Base-by-base conservation (phyloP, 1,140 invertebrate species). In the Orchesella cincta region DNA sequence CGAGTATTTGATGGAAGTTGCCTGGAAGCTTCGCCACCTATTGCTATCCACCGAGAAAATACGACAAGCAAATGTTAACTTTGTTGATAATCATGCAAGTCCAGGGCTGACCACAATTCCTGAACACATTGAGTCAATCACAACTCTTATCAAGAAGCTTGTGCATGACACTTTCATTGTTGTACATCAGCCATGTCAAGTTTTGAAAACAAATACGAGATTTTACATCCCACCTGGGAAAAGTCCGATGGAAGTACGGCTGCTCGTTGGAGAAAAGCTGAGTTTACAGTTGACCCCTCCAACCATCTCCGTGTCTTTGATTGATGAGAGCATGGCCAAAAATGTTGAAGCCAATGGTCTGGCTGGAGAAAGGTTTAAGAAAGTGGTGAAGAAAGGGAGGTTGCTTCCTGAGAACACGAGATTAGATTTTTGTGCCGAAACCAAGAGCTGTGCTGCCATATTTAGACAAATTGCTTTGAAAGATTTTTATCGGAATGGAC, bases 101-200 rank as follows among this genome's bases (percentile, higher is more conserved):
- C 8, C 14, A 12, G 3, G 8, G 1, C 5, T 12, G 23, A 31
- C 62, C 2, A 5, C 14, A 14, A 31, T 67, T 29, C 62, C 62
- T 23, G 3, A 67, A 67, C 28, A 67, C 8, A 31, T 67, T 31
- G 29, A 5, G 8, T 3, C 31, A 5, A 23, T 33, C 29, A 31
- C 31, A 5, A 31, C 31, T 31, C 14, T 31, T 31, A 67, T 67
- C 26, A 29, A 33, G 12, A 29, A 31, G n/a, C 31, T 67, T 12
- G 62, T 67, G 2, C 62, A 67, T 31, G 62, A 67, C 2, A 67
- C 62, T 5, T 67, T 67, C 33, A 12, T 67, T 8, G 31, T 67
- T 5, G 29, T n/a, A 8, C 62, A 67, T 67, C 62, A 67, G 31
- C 62, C 62, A 14, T 67, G 62, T 67, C 62, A 67, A n/a, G 62